Conservation (phyloP, 2,888 invertebrate genomes). For the Tupiocoris notatus region DNA sequence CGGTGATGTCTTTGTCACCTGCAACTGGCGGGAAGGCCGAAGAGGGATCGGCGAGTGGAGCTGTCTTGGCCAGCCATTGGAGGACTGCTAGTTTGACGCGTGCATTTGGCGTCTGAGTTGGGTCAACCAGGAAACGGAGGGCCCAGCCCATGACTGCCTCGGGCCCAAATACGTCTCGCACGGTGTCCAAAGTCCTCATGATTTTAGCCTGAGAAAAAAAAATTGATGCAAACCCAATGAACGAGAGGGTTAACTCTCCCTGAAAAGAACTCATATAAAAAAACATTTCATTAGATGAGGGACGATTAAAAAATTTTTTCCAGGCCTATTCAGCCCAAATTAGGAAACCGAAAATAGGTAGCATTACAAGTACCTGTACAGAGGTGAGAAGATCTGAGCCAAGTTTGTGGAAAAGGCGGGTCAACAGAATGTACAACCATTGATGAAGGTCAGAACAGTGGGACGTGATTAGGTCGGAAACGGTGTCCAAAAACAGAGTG, state of each 20-base stretch:
- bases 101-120: slow-evolving; percentile 86
- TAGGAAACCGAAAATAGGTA: neutral
- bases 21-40: slow-evolving; percentile 49
- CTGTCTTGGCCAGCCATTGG: slow-evolving; percentile 65
- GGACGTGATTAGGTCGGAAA: slow-evolving; percentile 82
- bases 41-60: slow-evolving; percentile 55
- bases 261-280: too few relatives aligned
- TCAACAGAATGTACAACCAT: slow-evolving; percentile 90
- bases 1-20: slow-evolving; percentile 53
- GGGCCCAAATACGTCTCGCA: slow-evolving; percentile 52
- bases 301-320: too few relatives aligned
- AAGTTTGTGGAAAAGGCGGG: slow-evolving; percentile 81
- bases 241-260: too few relatives aligned
- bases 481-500: slow-evolving; percentile 87
- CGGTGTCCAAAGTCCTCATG: slow-evolving; percentile 77
- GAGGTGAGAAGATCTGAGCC: slow-evolving; percentile 90
- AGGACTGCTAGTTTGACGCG: slow-evolving; percentile 76
- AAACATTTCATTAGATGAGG: too few relatives aligned
- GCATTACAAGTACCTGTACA: slow-evolving; percentile 56
- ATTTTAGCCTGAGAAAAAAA: slow-evolving; percentile 88
- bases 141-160: slow-evolving; percentile 44
- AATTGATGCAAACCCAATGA: too few relatives aligned
- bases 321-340: too few relatives aligned
- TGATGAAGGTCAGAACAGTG: slow-evolving; percentile 86
- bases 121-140: slow-evolving; percentile 74